phyloP scores from a whole-genome alignment of 2,797 vertebrate genomes.

The Microctenopoma lineatum region DNA sequence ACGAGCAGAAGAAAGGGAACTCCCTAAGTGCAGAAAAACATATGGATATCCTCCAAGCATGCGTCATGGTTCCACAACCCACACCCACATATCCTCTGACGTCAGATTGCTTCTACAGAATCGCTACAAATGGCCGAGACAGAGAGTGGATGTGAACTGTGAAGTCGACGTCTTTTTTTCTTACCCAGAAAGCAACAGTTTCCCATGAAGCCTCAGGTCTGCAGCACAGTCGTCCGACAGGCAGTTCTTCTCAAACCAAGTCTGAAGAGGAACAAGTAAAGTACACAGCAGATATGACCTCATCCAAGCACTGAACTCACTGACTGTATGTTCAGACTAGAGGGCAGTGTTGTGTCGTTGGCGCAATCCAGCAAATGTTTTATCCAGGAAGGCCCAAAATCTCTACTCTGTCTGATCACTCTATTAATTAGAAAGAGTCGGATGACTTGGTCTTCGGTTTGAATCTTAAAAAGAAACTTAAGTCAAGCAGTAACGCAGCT shows the following conservation, averaged over 20 bases:
- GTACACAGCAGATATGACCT: slow-evolving; percentile 67
- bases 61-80: slow-evolving; percentile 75
- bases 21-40: slow-evolving; percentile 75
- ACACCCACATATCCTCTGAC: slow-evolving; percentile 79
- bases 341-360: slow-evolving; percentile 76
- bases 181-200: slow-evolving; percentile 92
- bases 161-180: slow-evolving; percentile 35
- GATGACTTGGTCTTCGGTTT: slow-evolving; percentile 33
- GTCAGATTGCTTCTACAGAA: slow-evolving; percentile 65
- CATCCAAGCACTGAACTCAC: slow-evolving; percentile 40
- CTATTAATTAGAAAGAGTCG: slow-evolving; percentile 36
- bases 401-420: slow-evolving; percentile 38
- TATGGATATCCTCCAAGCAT: slow-evolving; percentile 78
- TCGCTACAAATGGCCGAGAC: slow-evolving; percentile 34
- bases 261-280: slow-evolving; percentile 83
- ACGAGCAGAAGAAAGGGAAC: slow-evolving; percentile 62
- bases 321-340: slow-evolving; percentile 58
- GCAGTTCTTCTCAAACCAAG: slow-evolving; percentile 98
- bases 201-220: slow-evolving; percentile 92
- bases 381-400: slow-evolving; percentile 22
- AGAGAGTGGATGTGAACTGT: slow-evolving; percentile 36
- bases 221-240: slow-evolving; percentile 96
- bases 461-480: slow-evolving; percentile 48
- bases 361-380: not conserved
- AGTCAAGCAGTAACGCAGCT: slow-evolving; percentile 46